Conservation (phyloP, 2,888 invertebrate genomes). For the Acanthosepion pharaonis region DNA sequence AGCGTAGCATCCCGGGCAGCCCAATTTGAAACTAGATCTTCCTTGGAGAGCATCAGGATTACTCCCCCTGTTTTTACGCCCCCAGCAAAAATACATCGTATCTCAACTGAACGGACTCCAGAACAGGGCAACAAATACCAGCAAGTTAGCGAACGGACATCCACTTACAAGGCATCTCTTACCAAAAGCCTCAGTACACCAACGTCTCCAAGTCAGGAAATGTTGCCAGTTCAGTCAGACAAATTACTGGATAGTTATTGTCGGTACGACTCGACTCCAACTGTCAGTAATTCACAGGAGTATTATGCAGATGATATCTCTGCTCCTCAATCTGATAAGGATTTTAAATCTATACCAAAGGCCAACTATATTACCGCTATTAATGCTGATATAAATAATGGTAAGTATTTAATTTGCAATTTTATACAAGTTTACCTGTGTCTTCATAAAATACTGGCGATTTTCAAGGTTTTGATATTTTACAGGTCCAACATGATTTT, state of each 20-base stretch:
- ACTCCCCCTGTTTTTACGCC: background rate
- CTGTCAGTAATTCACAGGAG: background rate
- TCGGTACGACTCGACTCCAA: slow-evolving; percentile 46
- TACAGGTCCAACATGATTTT: too few species aligned
- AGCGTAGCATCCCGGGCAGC: slow-evolving; percentile 71
- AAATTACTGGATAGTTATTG: background rate
- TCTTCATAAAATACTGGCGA: too few species aligned
- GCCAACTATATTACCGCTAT: slow-evolving; percentile 72
- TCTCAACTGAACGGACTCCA: slow-evolving; percentile 49
- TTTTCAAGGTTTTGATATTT: too few species aligned
- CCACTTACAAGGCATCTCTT: slow-evolving; percentile 54
- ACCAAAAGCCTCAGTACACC: slow-evolving; percentile 62
- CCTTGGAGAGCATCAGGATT: background rate
- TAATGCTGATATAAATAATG: slow-evolving; percentile 64
- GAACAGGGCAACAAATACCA: background rate
- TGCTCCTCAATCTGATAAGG: background rate
- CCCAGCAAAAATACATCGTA: slow-evolving; percentile 52
- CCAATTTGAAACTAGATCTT: slow-evolving; percentile 65
- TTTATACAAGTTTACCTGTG: background rate
- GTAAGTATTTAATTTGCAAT: slow-evolving; percentile 55
- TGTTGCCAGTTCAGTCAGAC: slow-evolving; percentile 58
- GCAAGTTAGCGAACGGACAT: slow-evolving; percentile 46
- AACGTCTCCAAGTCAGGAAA: slow-evolving; percentile 63
- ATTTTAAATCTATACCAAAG: slow-evolving; percentile 53
- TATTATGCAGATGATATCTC: background rate